Evolutionary conservation across 2,113 vertebrate species (phyloP).

Genomic region (Bothrops jararaca): DNA sequence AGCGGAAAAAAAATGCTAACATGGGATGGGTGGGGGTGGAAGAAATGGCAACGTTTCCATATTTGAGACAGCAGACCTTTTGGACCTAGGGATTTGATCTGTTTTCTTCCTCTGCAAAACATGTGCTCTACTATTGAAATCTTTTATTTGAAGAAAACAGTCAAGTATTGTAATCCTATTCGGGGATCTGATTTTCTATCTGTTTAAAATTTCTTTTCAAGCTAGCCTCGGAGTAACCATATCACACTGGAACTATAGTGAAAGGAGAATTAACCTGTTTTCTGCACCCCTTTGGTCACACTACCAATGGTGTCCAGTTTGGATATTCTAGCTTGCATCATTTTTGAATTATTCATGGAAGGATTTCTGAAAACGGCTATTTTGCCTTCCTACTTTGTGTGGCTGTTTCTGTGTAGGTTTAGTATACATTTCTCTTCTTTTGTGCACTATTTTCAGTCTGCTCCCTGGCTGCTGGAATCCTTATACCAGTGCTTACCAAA

Average conservation of each 20-base stretch:
- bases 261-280: neutral
- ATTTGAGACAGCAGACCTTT: neutral
- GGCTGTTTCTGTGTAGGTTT: neutral
- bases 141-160: too few species aligned
- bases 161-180: neutral
- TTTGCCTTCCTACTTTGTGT: neutral
- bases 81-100: neutral
- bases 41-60: neutral
- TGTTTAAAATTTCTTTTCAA: neutral
- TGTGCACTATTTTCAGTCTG: neutral
- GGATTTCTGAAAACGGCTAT: neutral
- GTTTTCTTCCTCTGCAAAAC: neutral
- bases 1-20: neutral
- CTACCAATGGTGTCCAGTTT: neutral
- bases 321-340: neutral
- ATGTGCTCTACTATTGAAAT: neutral
- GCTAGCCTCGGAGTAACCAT: neutral
- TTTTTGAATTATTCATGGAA: neutral
- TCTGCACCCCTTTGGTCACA: neutral
- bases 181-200: neutral
- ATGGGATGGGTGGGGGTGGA: neutral
- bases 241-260: neutral
- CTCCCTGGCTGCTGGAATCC: neutral
- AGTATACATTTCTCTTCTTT: neutral
- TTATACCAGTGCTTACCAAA: neutral